Percentiles rank a stretch among this genome's conserved stretches.
Conservation (phyloP, 2,888 invertebrate genomes). For the Plebejus melissa region DNA sequence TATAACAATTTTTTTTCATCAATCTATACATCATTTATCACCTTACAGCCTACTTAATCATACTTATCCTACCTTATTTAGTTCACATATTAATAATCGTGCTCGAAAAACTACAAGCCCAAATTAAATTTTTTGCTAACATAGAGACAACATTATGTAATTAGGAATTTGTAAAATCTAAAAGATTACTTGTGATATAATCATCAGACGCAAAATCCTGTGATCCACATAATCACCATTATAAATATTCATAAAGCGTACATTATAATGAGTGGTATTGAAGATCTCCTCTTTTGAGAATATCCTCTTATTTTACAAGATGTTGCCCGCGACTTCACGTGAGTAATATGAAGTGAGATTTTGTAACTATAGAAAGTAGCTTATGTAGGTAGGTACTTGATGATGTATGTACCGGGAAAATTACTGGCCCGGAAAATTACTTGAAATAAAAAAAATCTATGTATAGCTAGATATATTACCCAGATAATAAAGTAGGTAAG, state of each 20-base stretch:
- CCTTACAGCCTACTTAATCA: no score
- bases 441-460: no score
- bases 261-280: background rate
- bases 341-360: background rate
- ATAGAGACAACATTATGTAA: background rate
- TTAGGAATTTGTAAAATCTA: background rate
- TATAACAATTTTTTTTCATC: no score
- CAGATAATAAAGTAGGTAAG: no score
- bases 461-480: no score
- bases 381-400: background rate
- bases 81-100: no score
- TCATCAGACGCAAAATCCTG: background rate
- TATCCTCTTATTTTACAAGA: background rate
- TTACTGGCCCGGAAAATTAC: no score
- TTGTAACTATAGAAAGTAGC: background rate
- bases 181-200: background rate
- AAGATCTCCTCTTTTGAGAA: background rate
- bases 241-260: constrained; percentile 3
- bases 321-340: background rate
- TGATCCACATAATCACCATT: constrained; percentile 1
- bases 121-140: no score
- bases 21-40: no score
- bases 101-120: no score
- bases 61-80: no score
- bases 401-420: no score